Evolutionary conservation across 2,797 vertebrate species (phyloP), one percentile per base, ranked within the genome.

Genomic region (Pangasius macronema): DNA sequence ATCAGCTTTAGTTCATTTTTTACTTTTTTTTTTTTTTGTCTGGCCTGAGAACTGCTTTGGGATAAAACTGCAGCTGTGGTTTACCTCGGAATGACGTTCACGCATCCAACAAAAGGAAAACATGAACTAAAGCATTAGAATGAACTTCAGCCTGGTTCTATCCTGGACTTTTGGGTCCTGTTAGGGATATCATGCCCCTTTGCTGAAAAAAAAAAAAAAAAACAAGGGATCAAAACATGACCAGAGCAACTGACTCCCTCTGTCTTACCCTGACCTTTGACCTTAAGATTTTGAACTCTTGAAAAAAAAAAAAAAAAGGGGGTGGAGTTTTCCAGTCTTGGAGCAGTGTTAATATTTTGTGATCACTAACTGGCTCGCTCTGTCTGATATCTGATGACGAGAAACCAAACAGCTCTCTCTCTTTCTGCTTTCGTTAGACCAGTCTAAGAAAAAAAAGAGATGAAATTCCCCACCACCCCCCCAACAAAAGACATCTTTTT

Each of bases 11-110:
- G 80, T 89, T 86, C 53, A 87, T 89, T 89, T 90, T 92, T 89
- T 89, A 79, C 90, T 90, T 18, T 46, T 91, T 89, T 90, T 86
- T 90, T 90, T 85, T 90, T 92, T 91, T 89, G 87, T 89, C 90
- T 91, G 85, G 91, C 93, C 90, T 82, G 80, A 82, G 59, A 82
- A 87, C 91, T 93, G 90, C 91, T 93, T 93, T 77, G 87, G 87
- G 87, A 89, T 53, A 89, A 81, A 91, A 86, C 87, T 87, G 57
- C 77, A 55, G 85, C 33, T 75, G 87, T 80, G 90, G 84, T 90
- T 88, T 85, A 90, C 90, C 90, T 91, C 88, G 85, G 87, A 92
- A 83, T 86, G 90, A 90, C 55, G 39, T 73, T 87, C 89, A 80
- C 55, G 46, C 42, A 87, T 88, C 83, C 82, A 79, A 63, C 86